Evolutionary conservation across 2,113 vertebrate genomes (phyloP), one percentile per base, ranked within the genome.

Genomic region (Campylomormyrus tamandua): DNA sequence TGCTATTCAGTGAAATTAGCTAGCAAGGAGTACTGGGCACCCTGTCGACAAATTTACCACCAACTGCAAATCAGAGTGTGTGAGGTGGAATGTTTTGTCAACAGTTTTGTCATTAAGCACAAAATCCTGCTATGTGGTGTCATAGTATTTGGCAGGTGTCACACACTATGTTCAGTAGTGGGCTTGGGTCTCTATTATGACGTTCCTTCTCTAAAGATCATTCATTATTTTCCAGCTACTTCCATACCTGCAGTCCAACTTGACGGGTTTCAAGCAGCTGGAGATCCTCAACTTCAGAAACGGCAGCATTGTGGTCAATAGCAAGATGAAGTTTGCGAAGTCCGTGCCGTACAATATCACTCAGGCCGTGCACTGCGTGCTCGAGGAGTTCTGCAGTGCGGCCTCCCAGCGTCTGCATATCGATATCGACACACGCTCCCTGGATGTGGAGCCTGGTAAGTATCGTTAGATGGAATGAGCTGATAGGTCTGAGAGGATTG

Each of bases 251-350:
- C 96, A 94, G 90, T 96, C 97, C 80, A 98, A 98, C 94, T 96
- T 99, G 3, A 98, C 97, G 0, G 98, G 98, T 85, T 99, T 99
- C 94, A 97, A 95, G 92, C 96, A 98, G 1, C 94, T 99, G 90
- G 97, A 99, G 95, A 97, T 99, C 86, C 96, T 99, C 0, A 98
- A 97, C 95, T 99, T 99, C 95, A 95, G 96, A 91, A 96, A 97
- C 0, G 98, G 98, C 89, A 99, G 98, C 4, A 97, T 99, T 90
- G 98, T 98, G 19, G 96, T 99, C 87, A 98, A 98, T 80, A 99
- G 97, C 94, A 97, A 95, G 92, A 94, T 98, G 95, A 97, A 96
- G 90, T 97, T 98, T 90, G 94, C 96, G 85, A 95, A 93, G 93
- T 96, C 96, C 0, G 97, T 98, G 90, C 97, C 98, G 0, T 98